Percentiles rank a stretch among this genome's conserved stretches.
phyloP scores from a whole-genome alignment of 2,888 invertebrate species.

The Linnaemya tessellans region DNA sequence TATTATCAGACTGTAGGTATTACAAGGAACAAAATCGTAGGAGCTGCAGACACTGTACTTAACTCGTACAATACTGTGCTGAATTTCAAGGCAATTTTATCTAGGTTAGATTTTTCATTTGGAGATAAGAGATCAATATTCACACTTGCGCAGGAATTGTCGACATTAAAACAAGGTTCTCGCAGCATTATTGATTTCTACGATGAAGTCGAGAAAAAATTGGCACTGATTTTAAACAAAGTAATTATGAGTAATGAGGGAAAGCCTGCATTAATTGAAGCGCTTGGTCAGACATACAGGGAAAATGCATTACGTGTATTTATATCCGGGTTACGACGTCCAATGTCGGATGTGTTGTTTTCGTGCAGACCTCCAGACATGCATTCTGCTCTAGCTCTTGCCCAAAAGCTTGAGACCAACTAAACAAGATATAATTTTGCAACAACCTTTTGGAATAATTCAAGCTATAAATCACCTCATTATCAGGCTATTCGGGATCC shows the following conservation, averaged over 20 bases:
- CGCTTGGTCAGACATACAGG: conserved; percentile 31
- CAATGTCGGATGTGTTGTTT: conserved; percentile 19
- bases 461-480: conserved; percentile 32
- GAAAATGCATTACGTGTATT: conserved; percentile 40
- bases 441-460: conserved; percentile 44
- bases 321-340: conserved; percentile 28
- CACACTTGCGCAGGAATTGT: conserved; percentile 66
- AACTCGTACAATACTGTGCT: conserved; percentile 40
- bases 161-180: conserved; percentile 69
- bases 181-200: conserved; percentile 65
- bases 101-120: conserved; percentile 69
- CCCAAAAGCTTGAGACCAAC: conserved; percentile 31
- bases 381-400: too few relatives aligned
- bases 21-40: conserved; percentile 31
- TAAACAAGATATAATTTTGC: conserved; percentile 56
- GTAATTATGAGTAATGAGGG: conserved; percentile 70
- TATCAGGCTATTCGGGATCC: conserved; percentile 13
- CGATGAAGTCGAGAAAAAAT: conserved; percentile 69
- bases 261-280: conserved; percentile 41
- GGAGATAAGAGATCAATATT: conserved; percentile 70
- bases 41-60: conserved; percentile 15
- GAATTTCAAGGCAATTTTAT: conserved; percentile 39
- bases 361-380: too few relatives aligned
- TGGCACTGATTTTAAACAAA: conserved; percentile 71
- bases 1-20: conserved; percentile 32